phyloP scores from a whole-genome alignment of 2,888 invertebrate species.

The Oligia fasciuncula region DNA sequence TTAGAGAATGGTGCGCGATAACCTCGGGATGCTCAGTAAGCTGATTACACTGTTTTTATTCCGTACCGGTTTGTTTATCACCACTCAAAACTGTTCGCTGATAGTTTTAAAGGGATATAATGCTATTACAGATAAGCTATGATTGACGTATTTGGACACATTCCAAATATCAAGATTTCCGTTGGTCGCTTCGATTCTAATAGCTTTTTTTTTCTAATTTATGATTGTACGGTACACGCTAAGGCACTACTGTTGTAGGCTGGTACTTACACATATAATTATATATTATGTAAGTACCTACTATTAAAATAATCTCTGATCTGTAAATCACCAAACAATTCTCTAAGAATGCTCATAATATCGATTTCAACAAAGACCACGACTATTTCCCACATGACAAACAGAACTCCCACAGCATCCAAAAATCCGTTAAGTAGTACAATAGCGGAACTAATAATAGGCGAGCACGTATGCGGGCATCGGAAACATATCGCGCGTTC shows the following conservation, averaged over 20 bases:
- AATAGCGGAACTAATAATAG: slow-evolving; percentile 71
- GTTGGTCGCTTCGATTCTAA: not conserved
- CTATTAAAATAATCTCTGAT: slow-evolving; percentile 14
- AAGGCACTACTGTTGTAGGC: not conserved
- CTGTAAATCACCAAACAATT: not conserved
- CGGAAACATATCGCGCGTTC: slow-evolving; percentile 57
- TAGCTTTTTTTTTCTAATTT: not conserved
- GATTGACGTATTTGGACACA: slow-evolving; percentile 67
- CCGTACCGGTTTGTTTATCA: slow-evolving; percentile 67
- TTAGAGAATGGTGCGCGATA: slow-evolving; percentile 65
- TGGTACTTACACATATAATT: not conserved
- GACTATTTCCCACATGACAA: slow-evolving; percentile 46
- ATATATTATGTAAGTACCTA: not conserved
- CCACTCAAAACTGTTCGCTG: slow-evolving; percentile 68
- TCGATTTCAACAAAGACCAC: slow-evolving; percentile 22
- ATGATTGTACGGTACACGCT: not conserved
- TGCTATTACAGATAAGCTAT: slow-evolving; percentile 71
- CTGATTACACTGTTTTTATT: slow-evolving; percentile 77
- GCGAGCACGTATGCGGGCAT: slow-evolving; percentile 73
- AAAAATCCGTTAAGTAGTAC: slow-evolving; percentile 67
- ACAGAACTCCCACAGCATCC: slow-evolving; percentile 68
- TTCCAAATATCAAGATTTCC: slow-evolving; percentile 52
- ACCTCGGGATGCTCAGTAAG: slow-evolving; percentile 70
- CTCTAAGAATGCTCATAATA: slow-evolving; percentile 7
- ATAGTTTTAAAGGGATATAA: slow-evolving; percentile 74